Evolutionary conservation across 2,888 invertebrate species (phyloP).

Genomic region (Philopedon plagiatum): DNA sequence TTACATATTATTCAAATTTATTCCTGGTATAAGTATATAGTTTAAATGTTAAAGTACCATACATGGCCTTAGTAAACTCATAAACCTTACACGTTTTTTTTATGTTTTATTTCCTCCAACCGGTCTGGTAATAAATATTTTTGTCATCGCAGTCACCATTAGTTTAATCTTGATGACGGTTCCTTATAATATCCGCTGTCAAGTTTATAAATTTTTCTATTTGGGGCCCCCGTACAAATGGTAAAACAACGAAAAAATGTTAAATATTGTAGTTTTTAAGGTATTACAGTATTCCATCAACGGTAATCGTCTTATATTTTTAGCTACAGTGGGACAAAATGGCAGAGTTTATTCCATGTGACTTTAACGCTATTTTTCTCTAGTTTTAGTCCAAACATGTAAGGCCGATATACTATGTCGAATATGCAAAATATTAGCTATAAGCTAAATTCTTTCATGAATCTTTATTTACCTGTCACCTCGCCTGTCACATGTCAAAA

Average conservation of each 20-base stretch:
- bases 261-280: background rate
- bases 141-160: conserved; percentile 12
- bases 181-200: conserved; percentile 10
- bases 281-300: background rate
- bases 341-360: too few relatives aligned
- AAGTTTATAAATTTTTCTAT: conserved; percentile 7
- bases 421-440: too few relatives aligned
- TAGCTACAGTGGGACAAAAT: background rate
- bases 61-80: conserved; percentile 28
- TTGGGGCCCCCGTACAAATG: background rate
- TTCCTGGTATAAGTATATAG: conserved; percentile 35
- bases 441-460: too few relatives aligned
- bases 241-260: background rate
- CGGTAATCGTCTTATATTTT: background rate
- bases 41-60: conserved; percentile 36
- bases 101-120: conserved; percentile 29
- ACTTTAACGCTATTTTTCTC: too few relatives aligned
- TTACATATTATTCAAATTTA: conserved; percentile 32
- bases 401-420: too few relatives aligned
- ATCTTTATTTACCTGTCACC: too few relatives aligned
- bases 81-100: conserved; percentile 40
- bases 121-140: conserved; percentile 33
- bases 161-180: conserved; percentile 19
- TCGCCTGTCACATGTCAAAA: too few relatives aligned
- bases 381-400: too few relatives aligned